Percentiles rank a stretch among this genome's conserved stretches.
Evolutionary conservation across 2,888 invertebrate species (phyloP).

Genomic region (Mechanitis messenoides): DNA sequence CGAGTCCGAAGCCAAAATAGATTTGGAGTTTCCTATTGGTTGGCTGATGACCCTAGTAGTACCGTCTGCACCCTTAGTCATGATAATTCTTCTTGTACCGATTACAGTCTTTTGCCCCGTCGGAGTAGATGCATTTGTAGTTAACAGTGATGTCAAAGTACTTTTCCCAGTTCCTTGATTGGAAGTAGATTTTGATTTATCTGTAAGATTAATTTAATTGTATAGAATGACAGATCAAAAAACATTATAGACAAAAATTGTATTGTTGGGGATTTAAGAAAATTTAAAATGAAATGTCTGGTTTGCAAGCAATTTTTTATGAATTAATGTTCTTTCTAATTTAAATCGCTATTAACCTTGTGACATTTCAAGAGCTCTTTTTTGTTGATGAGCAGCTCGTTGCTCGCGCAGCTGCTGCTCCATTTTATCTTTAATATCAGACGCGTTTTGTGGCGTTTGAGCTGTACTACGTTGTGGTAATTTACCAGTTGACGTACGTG

Average conservation of each 20-base stretch:
- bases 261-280: too few species aligned
- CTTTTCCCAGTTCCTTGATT: constrained; percentile 78
- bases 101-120: constrained; percentile 80
- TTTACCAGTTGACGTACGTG: constrained; percentile 87
- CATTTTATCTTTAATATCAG: constrained; percentile 92
- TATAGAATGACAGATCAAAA: background rate
- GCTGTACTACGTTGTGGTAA: constrained; percentile 66
- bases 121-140: constrained; percentile 62
- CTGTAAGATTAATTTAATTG: constrained; percentile 36
- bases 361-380: constrained; percentile 82
- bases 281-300: background rate
- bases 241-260: too few species aligned
- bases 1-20: constrained; percentile 58
- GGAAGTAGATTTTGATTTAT: constrained; percentile 62
- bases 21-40: constrained; percentile 66
- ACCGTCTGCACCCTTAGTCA: constrained; percentile 85
- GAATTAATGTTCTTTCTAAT: background rate
- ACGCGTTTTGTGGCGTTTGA: constrained; percentile 78
- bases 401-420: constrained; percentile 93
- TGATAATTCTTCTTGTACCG: constrained; percentile 81
- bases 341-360: constrained; percentile 62
- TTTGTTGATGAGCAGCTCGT: constrained; percentile 92
- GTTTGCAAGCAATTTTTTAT: background rate
- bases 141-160: constrained; percentile 80
- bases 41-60: constrained; percentile 80